Evolutionary conservation across 2,888 invertebrate genomes (phyloP), one percentile per base, ranked within the genome.

Genomic region (Tenthredo notha): DNA sequence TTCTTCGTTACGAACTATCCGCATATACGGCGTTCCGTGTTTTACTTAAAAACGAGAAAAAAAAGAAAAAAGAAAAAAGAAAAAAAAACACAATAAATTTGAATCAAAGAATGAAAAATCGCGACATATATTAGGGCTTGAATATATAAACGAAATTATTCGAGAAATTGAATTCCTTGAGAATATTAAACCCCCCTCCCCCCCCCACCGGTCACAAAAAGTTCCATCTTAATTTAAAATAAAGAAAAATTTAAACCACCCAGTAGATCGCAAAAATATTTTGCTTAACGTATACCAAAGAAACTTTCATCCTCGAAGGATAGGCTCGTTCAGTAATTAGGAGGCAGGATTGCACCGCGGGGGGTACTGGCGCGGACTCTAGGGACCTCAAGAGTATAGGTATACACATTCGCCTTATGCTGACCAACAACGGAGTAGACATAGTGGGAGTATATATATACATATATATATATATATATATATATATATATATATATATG

Each of bases 321-420:
- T 80, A 89, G 89, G 89, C 90, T 91, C 90, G 90, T 91, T 91
- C 89, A 89, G 89, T 91, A 92, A 92, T 92, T 92, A 92, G 91
- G 88, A 88, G 88, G 86, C 87, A 89, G 88, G 87, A 88, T 88
- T 87, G 86, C 86, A 87, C 90, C 87, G 88, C 91, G 87, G 91
- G 91, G 91, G 91, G 90, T 89, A 90, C 85, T 87, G 87, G 80
- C 29, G 54, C 87, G 80, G 77, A 15, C 58, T 80, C 80, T 40
- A 80, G 80, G 61, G 80, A 40, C 80, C 25, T n/a, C 1, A 1
- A n/a, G n/a, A 21, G 25, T 54, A 37, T 43, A 12, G 47, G 40
- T 10, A 25, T n/a, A 80, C 29, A 7, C 37, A 80, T 80, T 80
- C 80, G 80, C 61, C 2, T 80, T 61, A 21, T 74, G 18, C 4